These are phyloP conservation scores for Ranitomeya variabilis DNA, from an alignment of 2,113 vertebrate species.

Conservation along the genomic window DNA sequence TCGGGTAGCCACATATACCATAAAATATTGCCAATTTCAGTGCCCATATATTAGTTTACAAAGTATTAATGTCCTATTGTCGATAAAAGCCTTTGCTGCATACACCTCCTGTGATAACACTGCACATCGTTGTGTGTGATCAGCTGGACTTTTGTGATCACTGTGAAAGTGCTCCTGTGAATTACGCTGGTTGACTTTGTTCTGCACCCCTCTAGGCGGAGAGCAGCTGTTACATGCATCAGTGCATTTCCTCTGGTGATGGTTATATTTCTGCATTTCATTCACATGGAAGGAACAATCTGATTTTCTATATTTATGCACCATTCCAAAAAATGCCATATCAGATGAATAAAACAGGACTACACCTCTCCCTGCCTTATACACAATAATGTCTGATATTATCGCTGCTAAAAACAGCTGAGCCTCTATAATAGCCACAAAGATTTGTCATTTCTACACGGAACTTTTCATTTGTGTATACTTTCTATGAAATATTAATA, in stretches of 20 bases:
- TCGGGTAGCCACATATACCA: too few relatives aligned
- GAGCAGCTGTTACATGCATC: not conserved
- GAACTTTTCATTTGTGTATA: conserved; percentile 1
- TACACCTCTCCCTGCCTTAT: not conserved
- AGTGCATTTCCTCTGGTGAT: not conserved
- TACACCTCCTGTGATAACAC: not conserved
- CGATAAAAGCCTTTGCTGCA: not conserved
- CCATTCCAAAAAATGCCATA: not conserved
- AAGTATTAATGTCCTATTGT: not conserved
- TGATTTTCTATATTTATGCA: not conserved
- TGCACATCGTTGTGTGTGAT: not conserved
- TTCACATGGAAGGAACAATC: not conserved
- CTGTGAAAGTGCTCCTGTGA: not conserved
- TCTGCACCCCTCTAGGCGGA: not conserved
- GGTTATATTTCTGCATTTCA: not conserved
- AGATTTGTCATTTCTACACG: not conserved
- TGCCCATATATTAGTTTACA: not conserved
- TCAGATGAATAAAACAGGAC: not conserved
- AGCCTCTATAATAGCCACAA: not conserved
- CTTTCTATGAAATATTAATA: conserved; percentile 27
- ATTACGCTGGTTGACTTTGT: not conserved
- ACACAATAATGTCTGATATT: not conserved
- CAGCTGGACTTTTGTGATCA: not conserved
- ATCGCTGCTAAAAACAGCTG: not conserved
- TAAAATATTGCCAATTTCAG: too few relatives aligned